Evolutionary conservation across 2,888 invertebrate genomes (phyloP), one percentile per base, ranked within the genome.

Genomic region (Imbricaverruca yamaguchii): DNA sequence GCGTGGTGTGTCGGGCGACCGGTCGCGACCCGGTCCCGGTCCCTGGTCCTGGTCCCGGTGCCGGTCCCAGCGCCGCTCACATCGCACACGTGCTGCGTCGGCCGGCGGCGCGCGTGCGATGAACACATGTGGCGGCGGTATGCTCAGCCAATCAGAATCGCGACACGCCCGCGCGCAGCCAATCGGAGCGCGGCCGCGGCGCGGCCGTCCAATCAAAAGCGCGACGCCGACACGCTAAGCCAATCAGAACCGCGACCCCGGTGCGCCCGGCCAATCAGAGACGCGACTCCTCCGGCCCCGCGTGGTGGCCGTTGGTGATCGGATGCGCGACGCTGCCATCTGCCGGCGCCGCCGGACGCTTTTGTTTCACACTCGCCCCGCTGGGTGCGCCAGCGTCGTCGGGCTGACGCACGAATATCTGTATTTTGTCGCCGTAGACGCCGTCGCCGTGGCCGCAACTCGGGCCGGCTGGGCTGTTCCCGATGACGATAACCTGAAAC

Each of bases 391-490:
- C 59, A 18, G 65, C 53, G 74, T 15, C 74, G 74, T 53, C 74
- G 4, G 69, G 15, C 39, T 69, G 77, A 10, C 77, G 21, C 11
- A 79, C 79, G 57, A 79, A 79, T 79, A 79, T 79, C 25, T 79
- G 56, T 15, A 79, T 79, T 3, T 13, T n/a, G 79, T 79, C 79
- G 79, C 79, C 79, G 79, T 15, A 79, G 13, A 12, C 18, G 57
- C 15, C 13, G 57, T 56, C 56, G 57, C 57, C 57, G 13, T 23
- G 39, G 39, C 25, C 12, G 8, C 21, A 9, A 56, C n/a, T 8
- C 57, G 57, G 13, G 57, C 15, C 57, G 12, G 57, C 4, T 12
- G 9, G 21, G 79, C 25, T 59, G 23, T 56, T n/a, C 13, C 79
- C 79, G 6, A 79, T 79, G 23, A 79, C 57, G 25, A 79, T 79